These are phyloP conservation scores for Anolis carolinensis DNA, from an alignment of 2,113 vertebrate genomes.

Conservation along the genomic window DNA sequence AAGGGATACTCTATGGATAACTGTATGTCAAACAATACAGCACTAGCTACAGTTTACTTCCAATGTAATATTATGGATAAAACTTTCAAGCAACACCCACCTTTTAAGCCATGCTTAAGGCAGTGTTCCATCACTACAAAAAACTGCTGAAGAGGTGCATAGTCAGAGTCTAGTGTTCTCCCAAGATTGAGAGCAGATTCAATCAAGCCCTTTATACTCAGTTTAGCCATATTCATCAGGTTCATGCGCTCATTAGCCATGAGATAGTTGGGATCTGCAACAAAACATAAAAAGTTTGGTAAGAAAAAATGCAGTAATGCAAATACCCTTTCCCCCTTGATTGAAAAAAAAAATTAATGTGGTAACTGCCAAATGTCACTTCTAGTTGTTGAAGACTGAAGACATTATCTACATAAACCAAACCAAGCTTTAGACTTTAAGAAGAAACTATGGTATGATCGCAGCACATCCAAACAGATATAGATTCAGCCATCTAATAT, in stretches of 20 bases:
- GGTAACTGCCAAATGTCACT: not conserved
- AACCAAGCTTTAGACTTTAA: not conserved
- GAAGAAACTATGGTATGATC: fast-evolving
- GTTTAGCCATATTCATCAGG: constrained; percentile 99
- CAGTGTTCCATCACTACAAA: constrained; percentile 99
- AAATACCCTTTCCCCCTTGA: not conserved
- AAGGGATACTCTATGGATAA: not conserved
- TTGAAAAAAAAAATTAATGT: not conserved
- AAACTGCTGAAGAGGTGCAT: constrained; percentile 97
- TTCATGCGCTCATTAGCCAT: constrained; percentile 98
- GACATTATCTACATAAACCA: not conserved
- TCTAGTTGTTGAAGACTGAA: not conserved
- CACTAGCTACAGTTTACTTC: not conserved
- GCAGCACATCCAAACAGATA: fast-evolving
- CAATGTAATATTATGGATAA: not conserved
- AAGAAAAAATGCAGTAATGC: not conserved
- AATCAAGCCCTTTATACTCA: constrained; percentile 97
- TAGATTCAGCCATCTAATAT: not conserved
- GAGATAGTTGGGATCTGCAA: constrained; percentile 94
- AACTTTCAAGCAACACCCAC: constrained; percentile 67
- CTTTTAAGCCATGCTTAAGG: constrained; percentile 95
- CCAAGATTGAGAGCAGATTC: constrained; percentile 96
- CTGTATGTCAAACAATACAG: not conserved
- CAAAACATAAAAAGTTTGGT: not conserved
- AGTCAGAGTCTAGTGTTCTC: constrained; percentile 95